Evolutionary conservation across 2,888 invertebrate genomes (phyloP), one percentile per base, ranked within the genome.

Genomic region (Plagiodera versicolora): DNA sequence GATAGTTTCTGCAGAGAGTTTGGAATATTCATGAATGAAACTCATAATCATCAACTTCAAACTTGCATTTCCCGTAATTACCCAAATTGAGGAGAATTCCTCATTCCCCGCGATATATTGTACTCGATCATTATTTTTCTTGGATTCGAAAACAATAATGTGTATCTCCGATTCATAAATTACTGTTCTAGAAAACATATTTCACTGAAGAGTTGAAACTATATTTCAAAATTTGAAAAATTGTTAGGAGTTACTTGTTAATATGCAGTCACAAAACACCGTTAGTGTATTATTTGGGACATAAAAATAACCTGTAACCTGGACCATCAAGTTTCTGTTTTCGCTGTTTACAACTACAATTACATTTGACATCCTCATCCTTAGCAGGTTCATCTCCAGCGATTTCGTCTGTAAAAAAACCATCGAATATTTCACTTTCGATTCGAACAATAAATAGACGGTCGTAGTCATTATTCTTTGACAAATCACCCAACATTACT

Each of bases 321-420:
- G 67, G 65, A 67, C 66, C 63, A 54, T 63, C 56, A 20, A 61
- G 50, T 17, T 46, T 56, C 32, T 32, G 32, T 53, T 56, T 61
- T n/a, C n/a, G 19, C n/a, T 51, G 56, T 16, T 51, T 19, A 14
- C 51, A 46, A 57, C 57, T 61, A 46, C 67, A 69, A 39, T 64
- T 64, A 60, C 69, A 70, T 56, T 68, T 67, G 32, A 55, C 60
- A 30, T 60, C 61, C 51, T 67, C 69, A 39, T 70, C 72, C 61
- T 68, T 69, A n/a, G 67, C 66, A 14, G 73, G 72, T 62, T 74
- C 70, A 49, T 75, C 74, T 16, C 67, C 70, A 14, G 61, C 69
- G 55, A 66, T 50, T 14, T 39, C 66, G 58, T 70, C 72, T 72
- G 68, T 32, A 65, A 72, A 67, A 61, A 69, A 59, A n/a, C n/a